Evolutionary conservation across 2,888 invertebrate species (phyloP).

Genomic region (Automeris io): DNA sequence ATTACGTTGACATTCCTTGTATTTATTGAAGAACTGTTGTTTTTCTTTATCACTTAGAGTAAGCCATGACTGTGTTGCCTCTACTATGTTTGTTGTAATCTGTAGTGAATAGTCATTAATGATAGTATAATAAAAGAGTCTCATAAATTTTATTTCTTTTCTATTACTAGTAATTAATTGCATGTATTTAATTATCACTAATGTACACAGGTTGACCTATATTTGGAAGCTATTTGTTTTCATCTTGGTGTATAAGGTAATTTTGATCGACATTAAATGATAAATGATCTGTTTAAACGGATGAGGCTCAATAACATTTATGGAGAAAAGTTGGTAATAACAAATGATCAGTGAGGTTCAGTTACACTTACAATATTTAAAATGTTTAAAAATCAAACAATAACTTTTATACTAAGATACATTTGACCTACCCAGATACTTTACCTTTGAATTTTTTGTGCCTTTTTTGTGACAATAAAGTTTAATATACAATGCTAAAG

Average conservation of each 20-base stretch:
- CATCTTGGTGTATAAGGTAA: too few species aligned
- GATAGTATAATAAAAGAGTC: neutral
- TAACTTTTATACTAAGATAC: neutral
- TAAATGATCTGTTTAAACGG: neutral
- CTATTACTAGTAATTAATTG: neutral
- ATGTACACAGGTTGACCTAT: too few species aligned
- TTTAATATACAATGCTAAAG: constrained; percentile 36
- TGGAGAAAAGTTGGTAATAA: neutral
- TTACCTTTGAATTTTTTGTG: constrained; percentile 21
- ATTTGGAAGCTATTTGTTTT: too few species aligned
- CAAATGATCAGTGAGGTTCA: too few species aligned
- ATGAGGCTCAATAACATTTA: neutral
- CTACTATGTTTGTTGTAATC: constrained; percentile 25
- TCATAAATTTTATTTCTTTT: neutral
- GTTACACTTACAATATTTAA: neutral
- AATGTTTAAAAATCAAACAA: neutral
- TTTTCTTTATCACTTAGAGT: constrained; percentile 41
- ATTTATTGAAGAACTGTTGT: constrained; percentile 32
- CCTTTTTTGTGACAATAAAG: constrained; percentile 41
- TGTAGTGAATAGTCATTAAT: constrained; percentile 20
- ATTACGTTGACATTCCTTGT: constrained; percentile 28
- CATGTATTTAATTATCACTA: neutral
- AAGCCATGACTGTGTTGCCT: constrained; percentile 53
- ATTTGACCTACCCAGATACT: neutral
- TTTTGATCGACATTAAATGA: neutral